phyloP scores from a whole-genome alignment of 2,797 vertebrate genomes.

The Arnoldichthys spilopterus region DNA sequence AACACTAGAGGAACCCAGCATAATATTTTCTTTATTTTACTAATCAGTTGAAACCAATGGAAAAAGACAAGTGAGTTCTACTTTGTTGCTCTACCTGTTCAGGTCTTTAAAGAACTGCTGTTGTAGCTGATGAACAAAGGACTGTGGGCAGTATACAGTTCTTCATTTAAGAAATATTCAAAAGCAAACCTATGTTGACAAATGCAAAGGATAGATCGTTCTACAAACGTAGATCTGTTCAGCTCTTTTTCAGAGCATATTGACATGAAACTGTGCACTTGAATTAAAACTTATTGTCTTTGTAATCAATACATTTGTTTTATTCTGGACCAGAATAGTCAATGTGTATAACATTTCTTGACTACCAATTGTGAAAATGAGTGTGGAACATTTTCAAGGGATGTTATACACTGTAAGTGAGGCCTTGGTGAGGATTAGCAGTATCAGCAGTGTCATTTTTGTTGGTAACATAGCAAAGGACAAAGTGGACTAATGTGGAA shows the following conservation, averaged over 20 bases:
- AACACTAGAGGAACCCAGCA: background rate
- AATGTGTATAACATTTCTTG: background rate
- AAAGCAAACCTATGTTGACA: background rate
- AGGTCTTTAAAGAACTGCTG: background rate
- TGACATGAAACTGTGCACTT: background rate
- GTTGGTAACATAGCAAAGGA: no score
- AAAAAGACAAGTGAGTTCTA: background rate
- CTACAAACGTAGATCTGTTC: no score
- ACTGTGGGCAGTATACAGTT: background rate
- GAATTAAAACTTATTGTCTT: slow-evolving; percentile 8
- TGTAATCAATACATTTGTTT: background rate
- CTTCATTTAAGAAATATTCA: background rate
- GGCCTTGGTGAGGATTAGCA: background rate
- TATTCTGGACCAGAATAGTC: background rate
- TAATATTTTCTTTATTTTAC: background rate
- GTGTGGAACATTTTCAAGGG: background rate
- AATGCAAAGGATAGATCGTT: background rate
- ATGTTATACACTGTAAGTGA: background rate
- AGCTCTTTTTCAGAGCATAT: no score
- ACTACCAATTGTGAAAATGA: background rate
- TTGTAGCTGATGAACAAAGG: background rate
- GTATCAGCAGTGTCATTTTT: no score
- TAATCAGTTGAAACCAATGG: background rate
- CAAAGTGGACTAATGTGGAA: background rate
- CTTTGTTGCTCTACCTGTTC: background rate